A percentile compares a stretch with the other conserved stretches of the same genome.
phyloP scores from a whole-genome alignment of 2,797 vertebrate genomes.

The Micropoecilia bifurca region DNA sequence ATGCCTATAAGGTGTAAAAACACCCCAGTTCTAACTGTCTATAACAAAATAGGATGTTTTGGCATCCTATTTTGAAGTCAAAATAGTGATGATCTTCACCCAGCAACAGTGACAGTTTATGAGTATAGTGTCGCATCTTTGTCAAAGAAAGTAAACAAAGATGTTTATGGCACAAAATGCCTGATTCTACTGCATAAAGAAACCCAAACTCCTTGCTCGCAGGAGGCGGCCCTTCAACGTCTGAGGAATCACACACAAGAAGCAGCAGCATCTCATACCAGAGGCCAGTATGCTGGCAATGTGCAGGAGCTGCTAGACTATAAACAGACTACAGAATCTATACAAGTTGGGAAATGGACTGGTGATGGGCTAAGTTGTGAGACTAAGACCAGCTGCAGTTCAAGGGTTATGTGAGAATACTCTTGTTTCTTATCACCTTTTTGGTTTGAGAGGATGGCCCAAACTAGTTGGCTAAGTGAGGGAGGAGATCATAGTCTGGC shows the following conservation, averaged over 20 bases:
- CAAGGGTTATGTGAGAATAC: not conserved
- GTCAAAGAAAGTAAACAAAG: not conserved
- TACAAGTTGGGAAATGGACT: not conserved
- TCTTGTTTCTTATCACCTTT: not conserved
- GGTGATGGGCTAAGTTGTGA: not conserved
- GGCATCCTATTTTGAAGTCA: not conserved
- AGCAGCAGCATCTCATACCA: not conserved
- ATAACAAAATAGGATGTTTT: not conserved
- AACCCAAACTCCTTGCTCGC: not conserved
- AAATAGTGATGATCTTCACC: not conserved
- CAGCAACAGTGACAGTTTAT: not conserved
- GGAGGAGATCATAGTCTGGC: not conserved
- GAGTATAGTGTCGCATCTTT: not conserved
- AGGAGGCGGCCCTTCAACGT: not conserved
- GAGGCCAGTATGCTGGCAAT: slow-evolving; percentile 2
- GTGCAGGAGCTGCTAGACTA: not conserved
- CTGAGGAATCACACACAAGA: not conserved
- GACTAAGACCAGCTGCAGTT: not conserved
- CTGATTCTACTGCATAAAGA: not conserved
- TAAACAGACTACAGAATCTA: not conserved
- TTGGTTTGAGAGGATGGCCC: not conserved
- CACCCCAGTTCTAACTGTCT: too few species aligned
- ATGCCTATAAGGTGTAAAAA: not conserved
- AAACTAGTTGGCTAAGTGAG: not conserved
- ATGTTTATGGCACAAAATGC: not conserved